phyloP scores from a whole-genome alignment of 2,113 vertebrate genomes.

The Geothlypis trichas region DNA sequence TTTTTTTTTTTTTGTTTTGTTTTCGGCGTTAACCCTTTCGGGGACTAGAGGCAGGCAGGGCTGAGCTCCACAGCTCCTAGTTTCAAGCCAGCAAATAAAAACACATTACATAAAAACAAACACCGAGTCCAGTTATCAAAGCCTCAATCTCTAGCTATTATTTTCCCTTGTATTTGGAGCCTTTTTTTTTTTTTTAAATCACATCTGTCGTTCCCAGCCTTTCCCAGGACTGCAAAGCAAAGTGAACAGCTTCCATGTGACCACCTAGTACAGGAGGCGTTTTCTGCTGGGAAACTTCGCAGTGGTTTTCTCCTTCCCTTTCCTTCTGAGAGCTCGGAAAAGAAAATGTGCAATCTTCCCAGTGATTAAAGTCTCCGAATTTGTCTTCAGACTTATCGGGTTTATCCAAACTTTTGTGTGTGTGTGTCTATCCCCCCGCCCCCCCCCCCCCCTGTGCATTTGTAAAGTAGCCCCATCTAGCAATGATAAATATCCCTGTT shows the following conservation, averaged over 20 bases:
- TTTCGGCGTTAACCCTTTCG: conserved; percentile 51
- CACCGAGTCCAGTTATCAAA: conserved; percentile 33
- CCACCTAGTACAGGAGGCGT: conserved; percentile 41
- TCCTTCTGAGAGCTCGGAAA: not conserved
- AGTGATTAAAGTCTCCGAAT: conserved; percentile 51
- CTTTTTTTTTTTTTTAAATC: not conserved
- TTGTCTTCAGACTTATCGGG: conserved; percentile 53
- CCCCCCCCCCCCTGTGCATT: conserved; percentile 55
- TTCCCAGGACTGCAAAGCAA: conserved; percentile 20
- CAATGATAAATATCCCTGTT: conserved; percentile 99
- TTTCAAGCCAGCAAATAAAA: conserved; percentile 39
- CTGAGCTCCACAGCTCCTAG: not conserved
- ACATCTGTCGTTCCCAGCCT: conserved; percentile 17
- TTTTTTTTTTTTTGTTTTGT: not conserved
- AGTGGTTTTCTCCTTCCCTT: not conserved
- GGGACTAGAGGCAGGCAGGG: not conserved
- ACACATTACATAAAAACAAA: conserved; percentile 19
- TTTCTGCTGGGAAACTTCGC: conserved; percentile 41
- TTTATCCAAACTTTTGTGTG: conserved; percentile 72
- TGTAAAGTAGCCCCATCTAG: conserved; percentile 83
- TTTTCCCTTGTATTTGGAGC: conserved; percentile 13
- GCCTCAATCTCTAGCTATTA: conserved; percentile 19
- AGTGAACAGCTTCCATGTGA: not conserved
- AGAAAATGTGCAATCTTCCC: conserved; percentile 18
- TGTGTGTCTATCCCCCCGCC: not conserved